Conservation (phyloP, 2,113 vertebrate genomes). For the Camelus dromedarius region DNA sequence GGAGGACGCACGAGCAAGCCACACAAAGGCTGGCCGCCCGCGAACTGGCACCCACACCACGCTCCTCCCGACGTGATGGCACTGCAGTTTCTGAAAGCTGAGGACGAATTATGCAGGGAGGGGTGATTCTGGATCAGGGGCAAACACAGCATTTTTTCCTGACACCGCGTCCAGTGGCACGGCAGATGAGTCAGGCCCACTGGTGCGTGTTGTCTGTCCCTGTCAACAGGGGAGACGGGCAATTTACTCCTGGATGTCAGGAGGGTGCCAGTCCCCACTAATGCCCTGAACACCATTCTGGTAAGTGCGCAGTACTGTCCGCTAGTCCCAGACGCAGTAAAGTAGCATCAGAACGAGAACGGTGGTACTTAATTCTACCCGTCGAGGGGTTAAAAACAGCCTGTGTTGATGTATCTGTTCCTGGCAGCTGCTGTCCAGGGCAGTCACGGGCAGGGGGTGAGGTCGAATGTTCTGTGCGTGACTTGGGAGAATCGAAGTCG, state of each 20-base stretch:
- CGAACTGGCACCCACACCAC: accelerated
- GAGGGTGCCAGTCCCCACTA: neutral
- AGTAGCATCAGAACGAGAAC: neutral
- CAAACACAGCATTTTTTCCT: conserved; percentile 22
- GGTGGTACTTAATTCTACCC: neutral
- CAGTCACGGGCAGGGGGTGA: neutral
- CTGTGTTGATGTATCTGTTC: neutral
- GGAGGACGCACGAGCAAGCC: neutral
- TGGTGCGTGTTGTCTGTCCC: neutral
- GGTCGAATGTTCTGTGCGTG: neutral
- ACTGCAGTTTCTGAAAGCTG: neutral
- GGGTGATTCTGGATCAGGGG: neutral
- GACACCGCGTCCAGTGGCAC: neutral
- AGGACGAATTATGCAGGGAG: conserved; percentile 35
- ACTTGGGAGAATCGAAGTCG: conserved; percentile 5
- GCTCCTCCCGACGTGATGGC: neutral
- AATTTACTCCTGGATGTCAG: neutral
- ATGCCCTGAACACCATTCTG: neutral
- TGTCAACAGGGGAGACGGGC: conserved; percentile 6
- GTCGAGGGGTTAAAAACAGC: neutral
- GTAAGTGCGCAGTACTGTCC: neutral
- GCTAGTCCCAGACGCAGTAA: neutral
- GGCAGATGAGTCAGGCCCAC: neutral
- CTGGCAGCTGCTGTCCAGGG: neutral
- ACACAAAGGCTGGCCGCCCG: accelerated